These are phyloP conservation scores for Onthophagus sagittarius DNA, from an alignment of 2,888 invertebrate genomes.

Conservation along the genomic window DNA sequence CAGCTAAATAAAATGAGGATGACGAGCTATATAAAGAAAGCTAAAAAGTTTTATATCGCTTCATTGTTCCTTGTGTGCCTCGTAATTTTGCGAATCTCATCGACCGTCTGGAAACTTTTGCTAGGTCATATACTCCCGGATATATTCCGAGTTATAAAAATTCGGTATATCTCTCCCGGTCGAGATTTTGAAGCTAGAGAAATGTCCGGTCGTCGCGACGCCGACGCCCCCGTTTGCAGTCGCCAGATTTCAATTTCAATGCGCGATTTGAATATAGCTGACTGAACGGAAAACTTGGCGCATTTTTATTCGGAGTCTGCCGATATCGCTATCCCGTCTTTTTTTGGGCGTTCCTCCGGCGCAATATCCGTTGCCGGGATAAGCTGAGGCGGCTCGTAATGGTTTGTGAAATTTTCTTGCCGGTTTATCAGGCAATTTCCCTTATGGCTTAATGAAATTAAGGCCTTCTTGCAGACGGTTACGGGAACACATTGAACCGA, in stretches of 20 bases:
- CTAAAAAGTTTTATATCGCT: not conserved
- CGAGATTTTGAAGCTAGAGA: not conserved
- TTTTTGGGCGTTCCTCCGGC: not conserved
- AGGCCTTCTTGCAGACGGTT: not conserved
- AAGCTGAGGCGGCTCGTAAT: not conserved
- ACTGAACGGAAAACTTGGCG: constrained; percentile 2
- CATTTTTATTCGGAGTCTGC: not conserved
- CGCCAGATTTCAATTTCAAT: constrained; percentile 16
- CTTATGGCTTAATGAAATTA: constrained; percentile 14
- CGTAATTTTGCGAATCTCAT: not conserved
- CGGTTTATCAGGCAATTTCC: constrained; percentile 9
- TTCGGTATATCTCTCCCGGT: not conserved
- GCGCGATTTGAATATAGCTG: constrained; percentile 19
- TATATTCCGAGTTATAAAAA: not conserved
- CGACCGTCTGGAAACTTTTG: not conserved
- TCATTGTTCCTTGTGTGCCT: not conserved
- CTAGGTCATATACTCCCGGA: not conserved
- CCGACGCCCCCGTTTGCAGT: not conserved
- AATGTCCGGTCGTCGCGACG: not conserved
- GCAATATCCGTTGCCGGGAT: not conserved
- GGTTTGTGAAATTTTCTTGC: constrained; percentile 7
- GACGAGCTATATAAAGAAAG: too few relatives aligned
- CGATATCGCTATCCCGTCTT: not conserved
- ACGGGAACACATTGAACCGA: not conserved
- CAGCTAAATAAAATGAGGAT: too few relatives aligned